phyloP scores from a whole-genome alignment of 1,140 invertebrate species.

The Caenorhabditis tropicalis region DNA sequence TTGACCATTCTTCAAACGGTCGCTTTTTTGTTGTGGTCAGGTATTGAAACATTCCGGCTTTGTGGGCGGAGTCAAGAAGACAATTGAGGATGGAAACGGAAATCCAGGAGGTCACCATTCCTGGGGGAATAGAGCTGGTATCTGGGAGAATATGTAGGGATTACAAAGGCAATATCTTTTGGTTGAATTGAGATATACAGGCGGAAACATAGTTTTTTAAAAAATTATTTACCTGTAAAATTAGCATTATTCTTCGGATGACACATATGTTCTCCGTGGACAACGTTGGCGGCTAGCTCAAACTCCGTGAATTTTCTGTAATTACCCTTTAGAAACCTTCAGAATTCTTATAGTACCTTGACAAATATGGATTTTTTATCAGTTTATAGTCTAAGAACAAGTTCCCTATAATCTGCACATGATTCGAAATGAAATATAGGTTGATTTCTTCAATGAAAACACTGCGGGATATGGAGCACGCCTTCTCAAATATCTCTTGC shows the following conservation, averaged over 20 bases:
- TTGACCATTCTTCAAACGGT: too few species aligned
- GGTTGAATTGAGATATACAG: too few species aligned
- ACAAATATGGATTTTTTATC: conserved; percentile 58
- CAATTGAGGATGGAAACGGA: conserved; percentile 51
- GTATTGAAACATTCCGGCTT: conserved; percentile 28
- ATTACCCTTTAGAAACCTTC: background rate
- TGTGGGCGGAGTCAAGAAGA: conserved; percentile 48
- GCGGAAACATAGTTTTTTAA: too few species aligned
- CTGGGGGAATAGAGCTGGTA: background rate
- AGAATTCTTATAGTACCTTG: conserved; percentile 11
- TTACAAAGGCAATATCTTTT: too few species aligned
- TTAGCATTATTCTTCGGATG: background rate
- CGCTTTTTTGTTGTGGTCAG: conserved; percentile 48
- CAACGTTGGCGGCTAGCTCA: conserved; percentile 32
- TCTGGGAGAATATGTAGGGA: too few species aligned
- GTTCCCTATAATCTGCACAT: conserved; percentile 56
- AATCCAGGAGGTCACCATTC: conserved; percentile 51
- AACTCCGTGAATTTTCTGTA: conserved; percentile 13
- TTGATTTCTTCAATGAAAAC: conserved; percentile 64
- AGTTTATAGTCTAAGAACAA: conserved; percentile 67
- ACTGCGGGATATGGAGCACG: conserved; percentile 59
- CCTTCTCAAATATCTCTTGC: conserved; percentile 62
- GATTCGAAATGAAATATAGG: conserved; percentile 59
- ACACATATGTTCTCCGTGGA: conserved; percentile 35
- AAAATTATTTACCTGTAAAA: conserved; percentile 7